Evolutionary conservation across 2,113 vertebrate genomes (phyloP).

Genomic region (Poecilia latipinna): DNA sequence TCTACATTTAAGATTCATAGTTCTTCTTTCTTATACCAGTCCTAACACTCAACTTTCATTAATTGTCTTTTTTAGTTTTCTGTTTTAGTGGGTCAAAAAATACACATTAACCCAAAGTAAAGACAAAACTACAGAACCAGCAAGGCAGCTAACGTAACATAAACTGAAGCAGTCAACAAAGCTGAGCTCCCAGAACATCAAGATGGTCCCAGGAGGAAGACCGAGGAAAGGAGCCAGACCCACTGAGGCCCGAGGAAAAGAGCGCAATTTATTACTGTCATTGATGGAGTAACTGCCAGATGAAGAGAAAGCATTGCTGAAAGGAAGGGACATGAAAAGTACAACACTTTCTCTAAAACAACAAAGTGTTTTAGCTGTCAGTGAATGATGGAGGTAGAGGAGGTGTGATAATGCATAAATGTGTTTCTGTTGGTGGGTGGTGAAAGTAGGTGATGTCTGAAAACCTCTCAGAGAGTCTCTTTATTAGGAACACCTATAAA

Average conservation of each 20-base stretch:
- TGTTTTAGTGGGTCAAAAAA: conserved; percentile 11
- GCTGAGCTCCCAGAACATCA: conserved; percentile 62
- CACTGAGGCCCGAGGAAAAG: conserved; percentile 33
- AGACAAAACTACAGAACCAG: conserved; percentile 51
- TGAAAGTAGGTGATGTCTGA: neutral
- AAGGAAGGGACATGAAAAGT: conserved; percentile 23
- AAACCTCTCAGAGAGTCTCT: conserved; percentile 3
- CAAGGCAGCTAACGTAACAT: conserved; percentile 55
- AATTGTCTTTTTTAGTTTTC: neutral
- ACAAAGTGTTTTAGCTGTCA: conserved; percentile 55
- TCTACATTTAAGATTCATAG: no score
- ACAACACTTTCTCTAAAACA: conserved; percentile 37
- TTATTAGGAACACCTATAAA: neutral
- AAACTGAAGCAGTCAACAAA: conserved; percentile 60
- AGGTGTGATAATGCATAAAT: neutral
- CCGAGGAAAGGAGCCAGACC: conserved; percentile 44
- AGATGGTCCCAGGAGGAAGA: conserved; percentile 57
- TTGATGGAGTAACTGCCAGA: conserved; percentile 35
- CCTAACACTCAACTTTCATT: neutral
- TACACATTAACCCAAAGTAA: conserved; percentile 64
- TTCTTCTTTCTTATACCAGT: neutral
- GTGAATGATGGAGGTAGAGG: neutral
- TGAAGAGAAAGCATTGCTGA: conserved; percentile 37
- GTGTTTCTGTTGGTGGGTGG: neutral
- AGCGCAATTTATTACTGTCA: conserved; percentile 65